These are phyloP conservation scores for Machimus atricapillus DNA, from an alignment of 2,888 invertebrate genomes.

Conservation along the genomic window DNA sequence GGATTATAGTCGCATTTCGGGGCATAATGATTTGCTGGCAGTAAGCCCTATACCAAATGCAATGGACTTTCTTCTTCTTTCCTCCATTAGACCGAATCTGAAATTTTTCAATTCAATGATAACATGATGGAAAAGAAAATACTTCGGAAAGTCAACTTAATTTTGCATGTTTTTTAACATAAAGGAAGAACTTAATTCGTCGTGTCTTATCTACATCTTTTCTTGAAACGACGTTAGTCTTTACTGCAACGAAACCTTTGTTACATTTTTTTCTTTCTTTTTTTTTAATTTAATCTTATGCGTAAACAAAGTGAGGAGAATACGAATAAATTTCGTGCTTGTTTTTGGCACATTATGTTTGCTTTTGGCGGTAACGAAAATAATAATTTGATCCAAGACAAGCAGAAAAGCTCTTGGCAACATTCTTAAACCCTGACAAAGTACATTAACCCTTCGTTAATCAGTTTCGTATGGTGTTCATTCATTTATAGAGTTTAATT, in stretches of 20 bases:
- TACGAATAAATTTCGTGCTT: not conserved
- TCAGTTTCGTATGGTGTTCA: not conserved
- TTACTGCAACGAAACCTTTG: not conserved
- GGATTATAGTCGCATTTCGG: not conserved
- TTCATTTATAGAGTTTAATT: not conserved
- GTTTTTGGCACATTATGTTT: not conserved
- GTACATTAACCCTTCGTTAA: not conserved
- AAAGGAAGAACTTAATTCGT: not conserved
- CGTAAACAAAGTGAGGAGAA: not conserved
- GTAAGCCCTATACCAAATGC: not conserved
- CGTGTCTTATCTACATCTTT: conserved; percentile 7
- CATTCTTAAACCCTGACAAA: not conserved
- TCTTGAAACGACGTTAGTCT: not conserved
- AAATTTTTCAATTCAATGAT: not conserved
- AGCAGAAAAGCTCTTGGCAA: not conserved
- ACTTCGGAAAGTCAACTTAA: not conserved
- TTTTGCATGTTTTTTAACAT: not conserved
- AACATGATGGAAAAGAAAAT: not conserved
- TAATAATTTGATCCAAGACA: not conserved
- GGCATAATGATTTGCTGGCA: not conserved
- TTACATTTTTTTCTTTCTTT: not conserved
- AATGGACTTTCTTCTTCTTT: not conserved
- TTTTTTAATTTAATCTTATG: not conserved
- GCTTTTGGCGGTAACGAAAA: not conserved
- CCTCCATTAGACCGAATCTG: not conserved